Percentiles rank a stretch among this genome's conserved stretches.
Evolutionary conservation across 2,888 invertebrate species (phyloP).

Genomic region (Cephus sareptanus): DNA sequence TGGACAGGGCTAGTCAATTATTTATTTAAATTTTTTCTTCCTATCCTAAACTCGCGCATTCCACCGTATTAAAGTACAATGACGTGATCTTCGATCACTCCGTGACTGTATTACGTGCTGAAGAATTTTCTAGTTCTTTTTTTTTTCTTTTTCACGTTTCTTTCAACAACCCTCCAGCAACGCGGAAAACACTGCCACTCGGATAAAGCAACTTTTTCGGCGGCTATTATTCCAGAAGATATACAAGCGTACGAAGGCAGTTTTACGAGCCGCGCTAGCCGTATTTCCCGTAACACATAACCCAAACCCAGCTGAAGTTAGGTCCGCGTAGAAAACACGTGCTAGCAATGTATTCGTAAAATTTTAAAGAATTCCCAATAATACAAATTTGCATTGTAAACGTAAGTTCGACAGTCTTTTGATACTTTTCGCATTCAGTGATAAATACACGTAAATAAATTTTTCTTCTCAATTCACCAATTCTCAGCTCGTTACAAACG

Average conservation of each 20-base stretch:
- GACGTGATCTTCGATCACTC: not conserved
- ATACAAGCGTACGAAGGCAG: constrained; percentile 30
- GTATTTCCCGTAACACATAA: constrained; percentile 25
- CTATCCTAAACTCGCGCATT: not conserved
- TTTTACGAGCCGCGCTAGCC: constrained; percentile 36
- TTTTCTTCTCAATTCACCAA: not conserved
- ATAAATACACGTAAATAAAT: not conserved
- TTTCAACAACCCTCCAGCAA: constrained; percentile 5
- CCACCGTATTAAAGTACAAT: not conserved
- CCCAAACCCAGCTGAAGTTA: not conserved
- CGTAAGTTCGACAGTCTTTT: not conserved
- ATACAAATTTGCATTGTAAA: not conserved
- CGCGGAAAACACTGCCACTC: constrained; percentile 5
- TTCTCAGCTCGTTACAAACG: not conserved
- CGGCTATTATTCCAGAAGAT: constrained; percentile 34
- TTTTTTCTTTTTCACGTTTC: constrained; percentile 5
- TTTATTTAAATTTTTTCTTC: not conserved
- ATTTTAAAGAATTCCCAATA: not conserved
- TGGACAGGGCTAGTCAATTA: not conserved
- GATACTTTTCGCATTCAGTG: not conserved
- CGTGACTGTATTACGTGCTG: not conserved
- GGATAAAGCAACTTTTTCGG: constrained; percentile 24
- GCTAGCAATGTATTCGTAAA: not conserved
- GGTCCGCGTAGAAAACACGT: not conserved
- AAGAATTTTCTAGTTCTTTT: not conserved